A percentile compares a stretch with the other conserved stretches of the same genome.
These are phyloP conservation scores for Aplodontia rufa DNA, from an alignment of 2,113 vertebrate species.

Conservation along the genomic window DNA sequence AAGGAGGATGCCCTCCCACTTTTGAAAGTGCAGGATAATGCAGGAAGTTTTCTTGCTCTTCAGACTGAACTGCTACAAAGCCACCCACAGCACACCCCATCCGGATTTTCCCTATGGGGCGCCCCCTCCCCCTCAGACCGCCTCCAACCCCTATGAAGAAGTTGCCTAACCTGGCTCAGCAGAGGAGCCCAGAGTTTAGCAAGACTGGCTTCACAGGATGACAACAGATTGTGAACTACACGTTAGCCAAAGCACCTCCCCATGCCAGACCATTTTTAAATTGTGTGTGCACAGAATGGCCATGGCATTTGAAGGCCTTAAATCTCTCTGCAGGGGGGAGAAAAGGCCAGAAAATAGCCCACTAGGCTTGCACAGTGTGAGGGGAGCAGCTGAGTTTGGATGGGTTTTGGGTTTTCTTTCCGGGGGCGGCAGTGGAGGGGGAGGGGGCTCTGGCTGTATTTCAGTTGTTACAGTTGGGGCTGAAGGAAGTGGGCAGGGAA, in stretches of 20 bases:
- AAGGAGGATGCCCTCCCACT: neutral
- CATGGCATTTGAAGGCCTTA: conserved; percentile 30
- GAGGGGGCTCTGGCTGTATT: too few species aligned
- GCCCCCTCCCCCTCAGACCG: too few species aligned
- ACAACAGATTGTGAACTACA: neutral
- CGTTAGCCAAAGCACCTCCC: neutral
- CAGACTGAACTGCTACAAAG: neutral
- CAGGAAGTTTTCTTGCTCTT: too few species aligned
- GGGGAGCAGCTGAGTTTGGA: neutral
- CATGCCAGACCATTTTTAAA: conserved; percentile 28
- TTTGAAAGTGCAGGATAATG: neutral
- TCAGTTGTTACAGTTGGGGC: neutral
- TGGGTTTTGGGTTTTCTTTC: neutral
- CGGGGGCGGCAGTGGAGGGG: too few species aligned
- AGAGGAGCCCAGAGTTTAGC: neutral
- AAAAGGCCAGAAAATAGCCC: neutral
- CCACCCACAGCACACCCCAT: neutral
- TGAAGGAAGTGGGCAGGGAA: too few species aligned
- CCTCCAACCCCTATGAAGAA: neutral
- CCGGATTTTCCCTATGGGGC: neutral
- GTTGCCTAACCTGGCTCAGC: neutral
- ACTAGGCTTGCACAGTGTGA: fast-evolving
- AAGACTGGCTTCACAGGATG: neutral
- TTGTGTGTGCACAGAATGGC: neutral
- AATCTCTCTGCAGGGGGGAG: neutral